Base-by-base conservation (phyloP, 2,888 invertebrate species). In the Flexamia atlantica region DNA sequence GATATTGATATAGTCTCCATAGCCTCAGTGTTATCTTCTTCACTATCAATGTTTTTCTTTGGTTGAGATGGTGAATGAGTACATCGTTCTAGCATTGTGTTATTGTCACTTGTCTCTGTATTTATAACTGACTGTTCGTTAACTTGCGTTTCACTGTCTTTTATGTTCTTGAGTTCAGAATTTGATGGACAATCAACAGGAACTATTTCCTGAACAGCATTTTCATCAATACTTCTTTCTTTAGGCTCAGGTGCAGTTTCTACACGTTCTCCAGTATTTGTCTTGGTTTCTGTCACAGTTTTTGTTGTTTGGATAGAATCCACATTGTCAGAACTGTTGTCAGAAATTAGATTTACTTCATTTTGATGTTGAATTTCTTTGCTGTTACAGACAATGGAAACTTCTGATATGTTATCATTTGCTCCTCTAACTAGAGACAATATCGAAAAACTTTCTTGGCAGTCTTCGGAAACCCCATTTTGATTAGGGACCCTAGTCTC, bases 1-100 rank as follows among this genome's bases (percentile, higher is more conserved):
- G 79, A 79, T 79, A 79, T 32, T 57, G 79, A 79, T 32, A 79
- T 57, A 5, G 79, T 79, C 36, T 79, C 79, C 79, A 79, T 79
- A 1, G 23, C 79, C 23, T 79, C 79, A 28, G 17, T 30, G 17
- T 23, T 7, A 14, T 30, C 30, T 20, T 28, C 64, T 28, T 4
- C 17, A 12, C 1, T 28, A 14, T 64, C 28, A 4, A 5, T 30
- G 14, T 3, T 64, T 64, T 64, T 64, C 9, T 30, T 12, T 12
- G 25, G 64, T 28, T 28, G 25, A 64, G 64, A 4, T 30, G 30
- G 14, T 2, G 57, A 57, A 57, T 57, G 57, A 23, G 57, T 57
- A 12, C 14, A 17, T 3, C 14, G 9, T 28, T 17, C 28, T 1
- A 14, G 28, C 28, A 12, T 64, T 14, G 3, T 20, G 28, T 4